Evolutionary conservation across 2,797 vertebrate genomes (phyloP).

Genomic region (Acrossocheilus wenchowensis): DNA sequence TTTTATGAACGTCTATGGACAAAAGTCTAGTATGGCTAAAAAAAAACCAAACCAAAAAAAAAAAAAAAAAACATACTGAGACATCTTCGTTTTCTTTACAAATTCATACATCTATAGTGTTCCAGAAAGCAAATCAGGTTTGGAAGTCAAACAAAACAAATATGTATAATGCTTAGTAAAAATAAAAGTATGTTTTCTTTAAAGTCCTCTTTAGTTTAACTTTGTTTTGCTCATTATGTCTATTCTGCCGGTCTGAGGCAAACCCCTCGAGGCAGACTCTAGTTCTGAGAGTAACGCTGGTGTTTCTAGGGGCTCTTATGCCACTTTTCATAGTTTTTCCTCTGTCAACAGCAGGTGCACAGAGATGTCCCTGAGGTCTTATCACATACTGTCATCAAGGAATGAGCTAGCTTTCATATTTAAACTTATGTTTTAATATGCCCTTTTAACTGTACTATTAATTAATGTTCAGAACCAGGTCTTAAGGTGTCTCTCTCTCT

Average conservation of each 20-base stretch:
- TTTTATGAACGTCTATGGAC: background rate
- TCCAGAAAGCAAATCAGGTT: background rate
- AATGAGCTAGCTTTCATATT: conserved; percentile 1
- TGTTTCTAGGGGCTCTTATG: conserved; percentile 6
- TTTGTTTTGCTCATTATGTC: conserved; percentile 35
- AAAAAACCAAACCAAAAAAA: background rate
- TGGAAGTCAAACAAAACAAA: background rate
- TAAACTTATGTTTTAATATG: conserved; percentile 22
- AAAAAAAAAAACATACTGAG: background rate
- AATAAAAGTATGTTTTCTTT: conserved; percentile 12
- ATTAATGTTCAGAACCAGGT: conserved; percentile 6
- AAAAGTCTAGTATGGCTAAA: background rate
- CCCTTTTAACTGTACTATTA: conserved; percentile 1
- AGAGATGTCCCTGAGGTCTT: background rate
- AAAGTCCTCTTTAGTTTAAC: background rate
- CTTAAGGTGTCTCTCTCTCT: conserved; percentile 2
- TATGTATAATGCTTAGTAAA: background rate
- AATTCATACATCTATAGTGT: background rate
- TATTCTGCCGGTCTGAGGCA: conserved; percentile 13
- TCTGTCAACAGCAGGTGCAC: conserved; percentile 39
- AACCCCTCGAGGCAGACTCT: conserved; percentile 34
- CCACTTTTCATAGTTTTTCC: conserved; percentile 36
- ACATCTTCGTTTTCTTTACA: background rate
- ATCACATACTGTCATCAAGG: conserved; percentile 31
- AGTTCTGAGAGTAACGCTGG: conserved; percentile 30